These are phyloP conservation scores for Euzetes globulus DNA, from an alignment of 2,888 invertebrate species.

Conservation along the genomic window DNA sequence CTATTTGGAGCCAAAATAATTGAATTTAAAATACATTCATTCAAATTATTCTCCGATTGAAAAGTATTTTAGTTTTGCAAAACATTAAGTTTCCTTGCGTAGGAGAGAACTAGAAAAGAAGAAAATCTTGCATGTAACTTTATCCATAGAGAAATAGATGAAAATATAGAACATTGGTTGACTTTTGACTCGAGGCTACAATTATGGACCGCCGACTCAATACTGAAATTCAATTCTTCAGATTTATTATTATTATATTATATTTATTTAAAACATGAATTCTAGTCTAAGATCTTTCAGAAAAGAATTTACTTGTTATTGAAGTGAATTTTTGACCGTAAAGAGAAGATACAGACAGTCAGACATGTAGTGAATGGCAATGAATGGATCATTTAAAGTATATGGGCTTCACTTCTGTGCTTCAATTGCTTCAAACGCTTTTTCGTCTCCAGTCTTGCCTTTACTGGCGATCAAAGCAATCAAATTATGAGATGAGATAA, in stretches of 20 bases:
- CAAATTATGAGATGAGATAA: slow-evolving; percentile 3
- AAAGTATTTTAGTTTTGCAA: neutral
- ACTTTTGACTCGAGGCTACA: too few relatives aligned
- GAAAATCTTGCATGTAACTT: too few relatives aligned
- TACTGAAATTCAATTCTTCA: too few relatives aligned
- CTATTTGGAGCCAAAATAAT: neutral
- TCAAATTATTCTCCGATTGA: neutral
- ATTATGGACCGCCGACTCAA: too few relatives aligned
- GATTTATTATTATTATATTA: too few relatives aligned
- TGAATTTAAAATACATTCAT: neutral
- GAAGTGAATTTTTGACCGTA: too few relatives aligned
- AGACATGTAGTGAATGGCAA: neutral
- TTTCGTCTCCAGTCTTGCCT: neutral
- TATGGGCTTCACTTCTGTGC: neutral
- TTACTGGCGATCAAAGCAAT: neutral
- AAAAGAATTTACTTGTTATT: too few relatives aligned
- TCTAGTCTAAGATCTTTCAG: too few relatives aligned
- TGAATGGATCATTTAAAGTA: neutral
- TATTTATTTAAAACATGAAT: too few relatives aligned
- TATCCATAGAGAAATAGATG: too few relatives aligned
- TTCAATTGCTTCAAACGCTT: neutral
- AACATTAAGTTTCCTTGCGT: neutral
- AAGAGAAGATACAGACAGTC: neutral
- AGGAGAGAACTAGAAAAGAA: neutral
- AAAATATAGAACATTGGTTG: too few relatives aligned